These are phyloP conservation scores for Gryllus bimaculatus DNA, from an alignment of 1,140 invertebrate genomes.

Conservation along the genomic window DNA sequence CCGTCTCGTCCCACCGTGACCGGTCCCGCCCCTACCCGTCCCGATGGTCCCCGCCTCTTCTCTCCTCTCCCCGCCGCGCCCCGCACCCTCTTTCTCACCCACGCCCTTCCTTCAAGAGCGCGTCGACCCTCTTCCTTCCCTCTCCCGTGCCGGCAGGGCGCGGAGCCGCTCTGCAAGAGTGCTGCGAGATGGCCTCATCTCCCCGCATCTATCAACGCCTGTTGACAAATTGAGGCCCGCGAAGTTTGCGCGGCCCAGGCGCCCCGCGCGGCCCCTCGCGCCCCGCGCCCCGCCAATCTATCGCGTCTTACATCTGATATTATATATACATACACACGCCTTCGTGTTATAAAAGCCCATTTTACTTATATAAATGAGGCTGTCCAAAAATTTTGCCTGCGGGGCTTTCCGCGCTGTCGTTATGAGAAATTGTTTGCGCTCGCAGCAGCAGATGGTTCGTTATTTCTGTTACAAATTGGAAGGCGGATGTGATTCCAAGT, in stretches of 20 bases:
- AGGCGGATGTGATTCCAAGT: slow-evolving; percentile 12
- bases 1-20: too few relatives aligned
- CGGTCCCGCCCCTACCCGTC: too few relatives aligned
- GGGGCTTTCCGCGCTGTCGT: slow-evolving; percentile 14
- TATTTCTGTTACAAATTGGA: slow-evolving; percentile 20
- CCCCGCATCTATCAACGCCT: slow-evolving; percentile 2
- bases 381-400: slow-evolving; percentile 21
- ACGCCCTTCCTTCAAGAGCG: too few relatives aligned
- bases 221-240: neutral
- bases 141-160: too few relatives aligned
- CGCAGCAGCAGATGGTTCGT: slow-evolving; percentile 21
- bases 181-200: neutral
- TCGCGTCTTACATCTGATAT: slow-evolving; percentile 7
- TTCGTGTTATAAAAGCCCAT: slow-evolving; percentile 18
- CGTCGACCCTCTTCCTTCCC: too few relatives aligned
- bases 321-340: slow-evolving; percentile 5
- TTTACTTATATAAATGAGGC: slow-evolving; percentile 18
- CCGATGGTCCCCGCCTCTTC: neutral
- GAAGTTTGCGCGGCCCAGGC: neutral
- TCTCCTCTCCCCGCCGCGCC: neutral
- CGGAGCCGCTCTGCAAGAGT: neutral
- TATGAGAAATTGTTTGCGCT: slow-evolving; percentile 20
- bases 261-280: too few relatives aligned
- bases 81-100: neutral
- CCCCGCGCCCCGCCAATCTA: neutral